Evolutionary conservation across 2,888 invertebrate genomes (phyloP), one percentile per base, ranked within the genome.

Genomic region (Pristionchus arcanus): DNA sequence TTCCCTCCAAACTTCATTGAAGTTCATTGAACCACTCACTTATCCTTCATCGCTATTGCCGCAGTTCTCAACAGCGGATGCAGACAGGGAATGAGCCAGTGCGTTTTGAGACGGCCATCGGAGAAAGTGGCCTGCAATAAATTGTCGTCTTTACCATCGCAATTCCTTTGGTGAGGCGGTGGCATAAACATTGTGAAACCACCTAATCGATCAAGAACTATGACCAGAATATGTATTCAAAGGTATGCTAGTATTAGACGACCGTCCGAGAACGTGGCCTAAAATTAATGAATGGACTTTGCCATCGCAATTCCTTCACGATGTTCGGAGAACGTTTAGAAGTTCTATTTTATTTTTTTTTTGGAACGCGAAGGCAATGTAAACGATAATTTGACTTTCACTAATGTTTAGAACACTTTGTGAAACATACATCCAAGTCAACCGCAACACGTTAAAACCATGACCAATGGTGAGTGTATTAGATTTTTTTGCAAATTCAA

Each of bases 1-100:
- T n/a, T n/a, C n/a, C n/a, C n/a, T n/a, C n/a, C n/a, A 66, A 21
- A 66, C 3, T 2, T 25, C 3, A 34, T 11, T 7, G 19, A 34
- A 11, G 2, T 31, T 7, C 34, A 13, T 4, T 34, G 13, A 31
- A 66, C 15, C 31, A 74, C 74, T 28, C 28, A 37, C 53, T 81
- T 66, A 13, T 89, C 49, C 83, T 83, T 89, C 89, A 89, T 37
- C 28, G 49, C 37, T 11, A 89, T 34, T 28, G 89, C 89, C 13
- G 89, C 89, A 4, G 81, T 83, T 21, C 81, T 81, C 83, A 89
- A 25, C 5, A 89, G 83, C 9, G 89, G 89, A 63, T n/a, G 81
- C 34, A 89, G 53, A 25, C 71, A 89, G 9, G 89, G 89, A 0
- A 68, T 34, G 25, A 89, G 49, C 89, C 89, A 89, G 53, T 89